Conservation (phyloP, 1,140 invertebrate species). For the Argopecten irradians region DNA sequence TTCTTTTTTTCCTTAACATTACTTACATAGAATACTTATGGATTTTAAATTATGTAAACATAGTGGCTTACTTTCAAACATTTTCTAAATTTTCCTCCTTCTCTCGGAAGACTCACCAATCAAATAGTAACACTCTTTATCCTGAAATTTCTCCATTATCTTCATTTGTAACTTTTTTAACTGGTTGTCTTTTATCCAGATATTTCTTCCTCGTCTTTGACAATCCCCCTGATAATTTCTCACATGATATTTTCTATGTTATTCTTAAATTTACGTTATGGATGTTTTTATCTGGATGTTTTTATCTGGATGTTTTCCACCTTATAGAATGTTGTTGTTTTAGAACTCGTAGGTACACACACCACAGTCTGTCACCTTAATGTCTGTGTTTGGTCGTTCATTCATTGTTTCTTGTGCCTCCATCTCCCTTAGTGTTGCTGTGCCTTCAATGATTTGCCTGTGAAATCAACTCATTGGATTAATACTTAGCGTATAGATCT, state of each 20-base stretch:
- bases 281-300: neutral
- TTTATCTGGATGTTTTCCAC: neutral
- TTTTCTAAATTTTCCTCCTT: too few species aligned
- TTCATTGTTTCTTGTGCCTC: conserved; percentile 74
- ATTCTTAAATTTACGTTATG: neutral
- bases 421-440: conserved; percentile 73
- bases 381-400: conserved; percentile 77
- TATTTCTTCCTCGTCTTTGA: neutral
- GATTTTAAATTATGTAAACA: neutral
- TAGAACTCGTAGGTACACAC: conserved; percentile 70
- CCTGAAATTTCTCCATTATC: too few species aligned
- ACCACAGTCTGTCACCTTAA: conserved; percentile 76
- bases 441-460: conserved; percentile 77
- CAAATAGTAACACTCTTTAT: too few species aligned
- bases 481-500: too few species aligned
- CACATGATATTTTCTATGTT: neutral
- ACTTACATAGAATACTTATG: neutral
- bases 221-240: neutral
- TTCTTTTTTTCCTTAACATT: neutral
- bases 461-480: conserved; percentile 30
- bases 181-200: conserved; percentile 29
- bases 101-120: too few species aligned
- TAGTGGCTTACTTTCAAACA: too few species aligned
- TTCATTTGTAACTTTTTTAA: neutral
- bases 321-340: conserved; percentile 27